These are phyloP conservation scores for Drosophila cardini DNA, from an alignment of 1,140 invertebrate genomes.

Conservation along the genomic window DNA sequence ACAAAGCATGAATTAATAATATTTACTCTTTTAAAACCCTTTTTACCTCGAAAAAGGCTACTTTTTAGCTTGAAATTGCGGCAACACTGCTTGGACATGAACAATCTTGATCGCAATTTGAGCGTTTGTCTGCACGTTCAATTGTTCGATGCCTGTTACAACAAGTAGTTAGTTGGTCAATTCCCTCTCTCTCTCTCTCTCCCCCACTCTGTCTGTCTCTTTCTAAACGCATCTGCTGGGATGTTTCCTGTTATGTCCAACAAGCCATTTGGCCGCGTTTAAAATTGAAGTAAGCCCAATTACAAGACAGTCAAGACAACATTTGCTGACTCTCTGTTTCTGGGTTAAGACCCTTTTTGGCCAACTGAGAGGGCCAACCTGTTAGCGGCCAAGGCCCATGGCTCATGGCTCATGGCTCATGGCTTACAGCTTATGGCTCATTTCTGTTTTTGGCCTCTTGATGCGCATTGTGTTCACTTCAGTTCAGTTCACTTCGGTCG, in stretches of 20 bases:
- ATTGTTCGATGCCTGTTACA: slow-evolving; percentile 57
- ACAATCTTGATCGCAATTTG: slow-evolving; percentile 79
- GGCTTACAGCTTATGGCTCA: slow-evolving; percentile 6
- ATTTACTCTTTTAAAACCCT: too few relatives aligned
- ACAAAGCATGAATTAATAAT: too few relatives aligned
- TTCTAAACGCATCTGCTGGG: neutral
- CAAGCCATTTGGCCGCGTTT: slow-evolving; percentile 60
- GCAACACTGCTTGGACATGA: neutral
- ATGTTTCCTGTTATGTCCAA: slow-evolving; percentile 61
- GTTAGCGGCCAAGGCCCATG: slow-evolving; percentile 28
- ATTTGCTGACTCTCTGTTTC: slow-evolving; percentile 31
- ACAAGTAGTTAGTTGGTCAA: slow-evolving; percentile 21
- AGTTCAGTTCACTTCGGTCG: too few relatives aligned
- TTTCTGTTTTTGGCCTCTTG: slow-evolving; percentile 12
- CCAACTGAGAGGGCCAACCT: slow-evolving; percentile 36
- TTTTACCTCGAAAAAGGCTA: too few relatives aligned
- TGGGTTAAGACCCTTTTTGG: slow-evolving; percentile 73
- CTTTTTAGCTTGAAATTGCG: too few relatives aligned
- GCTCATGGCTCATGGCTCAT: neutral
- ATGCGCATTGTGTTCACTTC: slow-evolving; percentile 41
- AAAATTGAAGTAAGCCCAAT: slow-evolving; percentile 78
- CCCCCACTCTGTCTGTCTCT: neutral
- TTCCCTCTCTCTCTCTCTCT: neutral
- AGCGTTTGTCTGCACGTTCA: slow-evolving; percentile 78
- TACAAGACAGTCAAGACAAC: slow-evolving; percentile 53